phyloP scores from a whole-genome alignment of 1,140 invertebrate genomes.

The Adoxophyes honmai region DNA sequence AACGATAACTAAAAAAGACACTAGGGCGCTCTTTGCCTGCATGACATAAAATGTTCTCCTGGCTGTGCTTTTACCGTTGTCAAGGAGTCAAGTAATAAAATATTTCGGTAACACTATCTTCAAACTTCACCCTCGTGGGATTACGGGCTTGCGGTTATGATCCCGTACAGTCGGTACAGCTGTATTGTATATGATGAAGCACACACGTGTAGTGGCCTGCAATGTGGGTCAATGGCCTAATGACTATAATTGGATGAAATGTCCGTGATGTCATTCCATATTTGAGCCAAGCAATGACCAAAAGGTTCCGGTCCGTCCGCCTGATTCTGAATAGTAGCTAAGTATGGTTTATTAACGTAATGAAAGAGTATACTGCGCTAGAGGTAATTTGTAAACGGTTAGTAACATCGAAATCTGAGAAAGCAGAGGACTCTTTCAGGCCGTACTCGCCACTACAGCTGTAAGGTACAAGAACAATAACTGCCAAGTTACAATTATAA shows the following conservation, averaged over 20 bases:
- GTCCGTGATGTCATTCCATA: conserved; percentile 35
- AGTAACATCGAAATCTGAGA: too few species aligned
- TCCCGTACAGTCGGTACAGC: background rate
- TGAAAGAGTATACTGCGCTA: background rate
- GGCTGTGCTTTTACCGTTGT: background rate
- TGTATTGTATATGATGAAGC: background rate
- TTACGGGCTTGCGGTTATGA: conserved; percentile 12
- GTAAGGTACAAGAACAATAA: too few species aligned
- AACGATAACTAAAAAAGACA: too few species aligned
- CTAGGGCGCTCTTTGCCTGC: too few species aligned
- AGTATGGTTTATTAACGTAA: conserved; percentile 6
- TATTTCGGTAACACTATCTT: conserved; percentile 10
- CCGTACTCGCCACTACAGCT: too few species aligned
- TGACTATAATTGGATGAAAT: conserved; percentile 36
- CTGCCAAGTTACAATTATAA: too few species aligned
- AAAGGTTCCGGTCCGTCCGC: conserved; percentile 29
- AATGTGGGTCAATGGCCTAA: conserved; percentile 48
- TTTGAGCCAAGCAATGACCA: conserved; percentile 26
- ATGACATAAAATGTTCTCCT: background rate
- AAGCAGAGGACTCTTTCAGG: too few species aligned
- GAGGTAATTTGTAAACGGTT: background rate
- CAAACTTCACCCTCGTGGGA: conserved; percentile 11
- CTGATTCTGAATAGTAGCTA: background rate
- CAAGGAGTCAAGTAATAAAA: background rate
- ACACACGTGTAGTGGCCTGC: background rate